phyloP scores from a whole-genome alignment of 2,113 vertebrate species.

The Platysteira castanea region DNA sequence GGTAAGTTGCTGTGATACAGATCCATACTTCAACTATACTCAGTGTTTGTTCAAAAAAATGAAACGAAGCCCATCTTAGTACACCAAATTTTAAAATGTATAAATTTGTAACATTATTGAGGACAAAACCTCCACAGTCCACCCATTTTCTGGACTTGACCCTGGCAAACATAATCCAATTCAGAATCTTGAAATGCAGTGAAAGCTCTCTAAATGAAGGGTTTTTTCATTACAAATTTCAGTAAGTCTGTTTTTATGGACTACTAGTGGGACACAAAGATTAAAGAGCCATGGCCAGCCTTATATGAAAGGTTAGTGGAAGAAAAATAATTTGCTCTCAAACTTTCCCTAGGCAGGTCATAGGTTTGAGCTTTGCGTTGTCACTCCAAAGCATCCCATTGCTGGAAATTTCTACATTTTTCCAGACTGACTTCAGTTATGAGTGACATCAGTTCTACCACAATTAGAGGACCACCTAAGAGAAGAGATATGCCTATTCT shows the following conservation, averaged over 20 bases:
- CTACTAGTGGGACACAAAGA: background rate
- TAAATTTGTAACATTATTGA: background rate
- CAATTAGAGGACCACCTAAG: background rate
- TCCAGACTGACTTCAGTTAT: background rate
- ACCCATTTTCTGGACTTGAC: background rate
- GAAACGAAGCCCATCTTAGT: background rate
- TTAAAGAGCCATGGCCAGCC: background rate
- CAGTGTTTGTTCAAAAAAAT: background rate
- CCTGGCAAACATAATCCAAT: background rate
- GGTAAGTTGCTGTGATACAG: background rate
- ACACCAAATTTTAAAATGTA: background rate
- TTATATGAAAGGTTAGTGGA: background rate
- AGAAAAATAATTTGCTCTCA: background rate
- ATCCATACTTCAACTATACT: background rate
- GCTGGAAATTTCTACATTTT: background rate
- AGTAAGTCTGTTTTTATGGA: background rate
- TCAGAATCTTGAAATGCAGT: background rate
- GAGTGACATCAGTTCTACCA: background rate
- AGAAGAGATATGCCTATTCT: background rate
- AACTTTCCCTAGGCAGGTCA: background rate
- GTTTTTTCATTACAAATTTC: background rate
- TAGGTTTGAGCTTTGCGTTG: background rate
- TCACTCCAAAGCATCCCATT: background rate
- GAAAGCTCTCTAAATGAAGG: background rate
- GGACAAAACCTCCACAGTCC: background rate